These are phyloP conservation scores for Coelogynopora nodosa DNA, from an alignment of 2,888 invertebrate genomes.

Conservation along the genomic window DNA sequence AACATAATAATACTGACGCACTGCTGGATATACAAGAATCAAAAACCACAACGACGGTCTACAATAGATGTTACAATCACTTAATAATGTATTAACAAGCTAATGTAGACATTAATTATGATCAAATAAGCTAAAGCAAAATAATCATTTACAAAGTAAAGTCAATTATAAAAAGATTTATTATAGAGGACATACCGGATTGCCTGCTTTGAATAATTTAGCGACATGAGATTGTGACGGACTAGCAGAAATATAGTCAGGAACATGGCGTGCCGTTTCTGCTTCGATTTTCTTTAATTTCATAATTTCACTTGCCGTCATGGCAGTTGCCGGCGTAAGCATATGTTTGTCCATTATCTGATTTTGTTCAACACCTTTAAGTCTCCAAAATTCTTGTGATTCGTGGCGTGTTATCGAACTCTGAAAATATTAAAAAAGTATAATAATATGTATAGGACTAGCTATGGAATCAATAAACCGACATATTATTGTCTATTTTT, in stretches of 20 bases:
- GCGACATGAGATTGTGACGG: not conserved
- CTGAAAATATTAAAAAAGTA: no score
- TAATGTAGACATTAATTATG: no score
- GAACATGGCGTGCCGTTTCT: not conserved
- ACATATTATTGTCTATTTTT: no score
- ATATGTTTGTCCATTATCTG: slow-evolving; percentile 1
- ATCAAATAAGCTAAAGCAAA: no score
- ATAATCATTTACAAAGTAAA: not conserved
- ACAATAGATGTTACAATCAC: not conserved
- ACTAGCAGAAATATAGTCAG: not conserved
- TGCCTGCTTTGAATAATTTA: not conserved
- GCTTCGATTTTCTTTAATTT: slow-evolving; percentile 9
- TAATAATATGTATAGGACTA: no score
- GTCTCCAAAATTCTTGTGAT: not conserved
- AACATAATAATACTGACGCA: no score
- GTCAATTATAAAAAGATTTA: not conserved
- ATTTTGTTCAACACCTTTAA: not conserved
- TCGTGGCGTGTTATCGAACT: slow-evolving; percentile 3
- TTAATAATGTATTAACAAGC: no score
- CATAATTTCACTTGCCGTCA: slow-evolving; percentile 4
- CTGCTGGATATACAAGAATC: slow-evolving; percentile 9
- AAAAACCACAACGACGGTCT: slow-evolving; percentile 5
- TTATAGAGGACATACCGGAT: not conserved
- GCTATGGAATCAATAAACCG: no score
- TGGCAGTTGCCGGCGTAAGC: not conserved